phyloP scores from a whole-genome alignment of 2,888 invertebrate species.

The Ophioninae sp. region DNA sequence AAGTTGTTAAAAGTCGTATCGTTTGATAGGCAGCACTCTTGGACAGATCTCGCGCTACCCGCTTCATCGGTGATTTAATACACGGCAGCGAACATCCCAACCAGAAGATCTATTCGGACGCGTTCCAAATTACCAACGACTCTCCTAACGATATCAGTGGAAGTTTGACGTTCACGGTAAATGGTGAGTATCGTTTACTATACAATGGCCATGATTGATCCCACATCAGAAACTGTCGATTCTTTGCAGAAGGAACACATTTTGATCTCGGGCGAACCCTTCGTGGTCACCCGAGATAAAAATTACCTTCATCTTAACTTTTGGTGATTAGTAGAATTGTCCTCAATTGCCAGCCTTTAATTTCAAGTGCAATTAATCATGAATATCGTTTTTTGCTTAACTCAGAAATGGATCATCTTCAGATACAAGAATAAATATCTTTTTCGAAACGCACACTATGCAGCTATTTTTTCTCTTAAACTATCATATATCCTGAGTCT shows the following conservation, averaged over 20 bases:
- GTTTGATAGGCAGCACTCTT: not conserved
- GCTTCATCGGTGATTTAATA: conserved; percentile 75
- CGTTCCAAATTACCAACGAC: not conserved
- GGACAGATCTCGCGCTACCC: conserved; percentile 35
- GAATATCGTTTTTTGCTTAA: too few relatives aligned
- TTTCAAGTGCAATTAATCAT: too few relatives aligned
- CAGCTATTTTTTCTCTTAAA: too few relatives aligned
- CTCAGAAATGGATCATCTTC: too few relatives aligned
- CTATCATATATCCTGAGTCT: too few relatives aligned
- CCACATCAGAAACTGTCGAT: not conserved
- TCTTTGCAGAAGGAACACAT: not conserved
- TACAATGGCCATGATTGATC: not conserved
- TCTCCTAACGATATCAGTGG: conserved; percentile 1
- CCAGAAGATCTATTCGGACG: not conserved
- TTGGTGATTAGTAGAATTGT: too few relatives aligned
- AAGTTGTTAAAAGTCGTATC: not conserved
- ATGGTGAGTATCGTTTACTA: not conserved
- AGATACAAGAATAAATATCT: too few relatives aligned
- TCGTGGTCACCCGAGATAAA: too few relatives aligned
- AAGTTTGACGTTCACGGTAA: not conserved
- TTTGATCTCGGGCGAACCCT: not conserved
- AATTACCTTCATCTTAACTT: too few relatives aligned
- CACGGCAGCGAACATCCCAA: conserved; percentile 66
- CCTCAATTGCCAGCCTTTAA: too few relatives aligned
- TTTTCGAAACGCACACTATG: too few relatives aligned